Evolutionary conservation across 1,140 invertebrate genomes (phyloP), one percentile per base, ranked within the genome.

Genomic region (Myzus persicae): DNA sequence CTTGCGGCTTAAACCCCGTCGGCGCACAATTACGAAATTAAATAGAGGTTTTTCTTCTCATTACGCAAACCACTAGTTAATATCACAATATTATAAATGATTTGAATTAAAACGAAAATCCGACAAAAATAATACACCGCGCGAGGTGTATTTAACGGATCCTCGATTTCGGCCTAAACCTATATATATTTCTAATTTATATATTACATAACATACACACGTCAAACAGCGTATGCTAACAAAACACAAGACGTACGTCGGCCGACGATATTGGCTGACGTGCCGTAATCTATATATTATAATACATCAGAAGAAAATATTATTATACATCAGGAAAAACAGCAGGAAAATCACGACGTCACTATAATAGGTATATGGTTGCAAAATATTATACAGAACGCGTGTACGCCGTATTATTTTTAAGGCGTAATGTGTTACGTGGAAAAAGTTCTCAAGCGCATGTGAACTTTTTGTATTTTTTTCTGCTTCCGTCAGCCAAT

Each of bases 391-490:
- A 20, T 51, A 67, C 11, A 26, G 40, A 42, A 42, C 84, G 48
- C 4, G 48, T 51, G 7, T 38, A 22, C 14, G 38, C 4, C 22
- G 48, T 14, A 85, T 24, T 44, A 85, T 85, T 24, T 42, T 26
- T 26, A 14, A n/a, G 38, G 26, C 42, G n/a, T 88, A 48, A 85
- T n/a, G 9, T 9, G 44, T 48, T 22, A 48, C 87, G 87, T 36
- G 31, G 44, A 88, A 88, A 87, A 88, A 88, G 87, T 88, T 88
- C 87, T 46, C 87, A 48, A 36, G 46, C 26, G n/a, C 31, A 48
- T 88, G 87, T 88, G 87, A 88, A 88, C 44, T 88, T 88, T 48
- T 22, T 88, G 36, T 22, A 51, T 51, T 51, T 51, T 51, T 51
- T 51, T 22, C 4, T 22, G 48, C n/a, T 3, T 11, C 36, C 87